These are phyloP conservation scores for Actinopyga echinites DNA, from an alignment of 53 echinoderm and acorn worm genomes.

Conservation along the genomic window DNA sequence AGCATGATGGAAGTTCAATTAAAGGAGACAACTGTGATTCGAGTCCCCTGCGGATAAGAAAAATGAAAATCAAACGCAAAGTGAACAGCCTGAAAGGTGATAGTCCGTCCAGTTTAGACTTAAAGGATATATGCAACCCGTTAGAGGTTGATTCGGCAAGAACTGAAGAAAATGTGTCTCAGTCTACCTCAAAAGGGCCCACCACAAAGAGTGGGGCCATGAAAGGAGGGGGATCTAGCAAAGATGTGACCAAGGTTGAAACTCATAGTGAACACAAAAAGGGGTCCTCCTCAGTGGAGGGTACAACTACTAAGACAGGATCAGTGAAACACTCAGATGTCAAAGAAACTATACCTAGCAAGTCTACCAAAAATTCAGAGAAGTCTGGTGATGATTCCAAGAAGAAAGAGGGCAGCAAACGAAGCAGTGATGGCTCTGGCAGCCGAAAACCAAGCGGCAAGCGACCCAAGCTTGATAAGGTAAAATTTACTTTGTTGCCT, in stretches of 20 bases:
- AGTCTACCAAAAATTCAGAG: conserved; percentile 54
- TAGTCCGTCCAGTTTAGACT: conserved; percentile 29
- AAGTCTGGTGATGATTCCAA: conserved; percentile 51
- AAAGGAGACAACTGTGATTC: conserved; percentile 52
- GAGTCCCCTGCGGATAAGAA: conserved; percentile 94
- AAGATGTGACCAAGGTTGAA: background rate
- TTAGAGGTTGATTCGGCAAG: background rate
- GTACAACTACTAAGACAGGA: background rate
- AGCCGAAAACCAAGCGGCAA: conserved; percentile 79
- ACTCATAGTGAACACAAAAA: background rate
- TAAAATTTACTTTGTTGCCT: conserved; percentile 16
- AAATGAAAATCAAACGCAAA: conserved; percentile 99
- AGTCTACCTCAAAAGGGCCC: background rate
- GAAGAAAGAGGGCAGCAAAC: conserved; percentile 63
- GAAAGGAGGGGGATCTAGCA: background rate
- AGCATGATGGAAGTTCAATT: conserved; percentile 70
- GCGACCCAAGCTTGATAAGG: conserved; percentile 91
- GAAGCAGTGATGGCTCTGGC: conserved; percentile 48
- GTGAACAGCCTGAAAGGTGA: conserved; percentile 86
- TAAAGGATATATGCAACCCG: conserved; percentile 25
- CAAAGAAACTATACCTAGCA: background rate
- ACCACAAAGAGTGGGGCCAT: no score
- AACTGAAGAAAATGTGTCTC: conserved; percentile 39
- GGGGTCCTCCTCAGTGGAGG: background rate
- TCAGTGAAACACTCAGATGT: background rate